Evolutionary conservation across 2,888 invertebrate species (phyloP).

Genomic region (Tridacna gigas): DNA sequence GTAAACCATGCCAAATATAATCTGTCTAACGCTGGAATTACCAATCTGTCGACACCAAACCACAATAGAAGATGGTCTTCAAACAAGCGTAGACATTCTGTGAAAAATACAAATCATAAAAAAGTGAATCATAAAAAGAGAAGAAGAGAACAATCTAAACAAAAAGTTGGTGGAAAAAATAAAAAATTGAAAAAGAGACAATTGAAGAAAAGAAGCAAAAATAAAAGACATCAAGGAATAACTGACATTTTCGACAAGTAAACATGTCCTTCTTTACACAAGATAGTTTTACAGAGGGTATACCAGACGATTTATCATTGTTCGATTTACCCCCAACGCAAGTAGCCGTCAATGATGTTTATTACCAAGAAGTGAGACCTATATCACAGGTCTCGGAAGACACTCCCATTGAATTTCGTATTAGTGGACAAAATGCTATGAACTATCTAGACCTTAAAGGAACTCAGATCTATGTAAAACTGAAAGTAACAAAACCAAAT

Average conservation of each 20-base stretch:
- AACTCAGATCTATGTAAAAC: slow-evolving; percentile 37
- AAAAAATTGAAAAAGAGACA: no score
- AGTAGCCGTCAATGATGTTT: slow-evolving; percentile 49
- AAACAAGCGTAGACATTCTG: no score
- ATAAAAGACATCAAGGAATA: no score
- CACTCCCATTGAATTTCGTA: slow-evolving; percentile 54
- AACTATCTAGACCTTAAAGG: slow-evolving; percentile 44
- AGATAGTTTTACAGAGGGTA: slow-evolving; percentile 54
- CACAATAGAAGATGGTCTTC: no score
- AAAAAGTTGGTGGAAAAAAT: no score
- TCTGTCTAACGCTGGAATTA: no score
- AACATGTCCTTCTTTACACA: slow-evolving; percentile 44
- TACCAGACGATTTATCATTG: slow-evolving; percentile 44
- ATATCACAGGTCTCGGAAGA: slow-evolving; percentile 51
- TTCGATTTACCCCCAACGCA: slow-evolving; percentile 60
- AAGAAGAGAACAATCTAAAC: no score
- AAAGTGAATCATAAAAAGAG: no score
- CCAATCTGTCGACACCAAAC: no score
- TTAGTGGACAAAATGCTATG: slow-evolving; percentile 52
- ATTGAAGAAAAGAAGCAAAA: no score
- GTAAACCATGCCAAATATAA: slow-evolving; percentile 45
- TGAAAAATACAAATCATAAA: no score
- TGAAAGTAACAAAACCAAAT: slow-evolving; percentile 20
- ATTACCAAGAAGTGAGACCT: slow-evolving; percentile 54
- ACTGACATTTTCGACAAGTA: no score